These are phyloP conservation scores for Ptilorrhoa leucosticta DNA, from an alignment of 2,113 vertebrate species.

Conservation along the genomic window DNA sequence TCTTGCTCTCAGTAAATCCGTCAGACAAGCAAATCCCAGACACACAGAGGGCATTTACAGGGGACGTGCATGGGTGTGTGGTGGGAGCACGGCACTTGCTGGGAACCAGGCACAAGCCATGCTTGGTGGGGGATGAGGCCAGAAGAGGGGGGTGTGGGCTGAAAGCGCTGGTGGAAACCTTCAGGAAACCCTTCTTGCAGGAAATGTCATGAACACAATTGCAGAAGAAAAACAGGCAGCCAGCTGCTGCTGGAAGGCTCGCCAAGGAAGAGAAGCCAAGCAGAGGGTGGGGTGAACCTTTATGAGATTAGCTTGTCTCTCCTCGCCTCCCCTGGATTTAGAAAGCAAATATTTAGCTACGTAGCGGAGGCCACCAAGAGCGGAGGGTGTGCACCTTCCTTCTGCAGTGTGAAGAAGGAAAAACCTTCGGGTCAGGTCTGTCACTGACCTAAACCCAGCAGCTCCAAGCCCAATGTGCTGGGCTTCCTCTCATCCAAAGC, in stretches of 20 bases:
- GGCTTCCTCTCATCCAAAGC: neutral
- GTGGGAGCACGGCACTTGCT: neutral
- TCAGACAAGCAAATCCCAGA: neutral
- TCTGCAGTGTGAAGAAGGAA: neutral
- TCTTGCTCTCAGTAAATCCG: neutral
- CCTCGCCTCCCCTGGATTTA: neutral
- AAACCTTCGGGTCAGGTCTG: neutral
- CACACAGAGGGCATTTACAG: fast-evolving
- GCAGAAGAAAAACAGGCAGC: neutral
- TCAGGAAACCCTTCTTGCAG: neutral
- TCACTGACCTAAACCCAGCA: neutral
- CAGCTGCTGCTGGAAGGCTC: constrained; percentile 25
- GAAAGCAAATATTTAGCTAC: neutral
- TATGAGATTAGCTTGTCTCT: neutral
- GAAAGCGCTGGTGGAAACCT: neutral
- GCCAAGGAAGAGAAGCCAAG: constrained; percentile 5
- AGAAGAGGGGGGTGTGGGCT: neutral
- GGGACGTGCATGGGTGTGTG: neutral
- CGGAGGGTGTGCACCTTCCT: neutral
- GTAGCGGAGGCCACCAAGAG: neutral
- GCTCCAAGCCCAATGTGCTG: fast-evolving
- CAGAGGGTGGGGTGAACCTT: constrained; percentile 20
- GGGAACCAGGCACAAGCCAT: neutral
- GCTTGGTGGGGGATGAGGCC: neutral
- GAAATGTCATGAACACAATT: neutral